Evolutionary conservation across 2,888 invertebrate species (phyloP).

Genomic region (Chouioia cunea): DNA sequence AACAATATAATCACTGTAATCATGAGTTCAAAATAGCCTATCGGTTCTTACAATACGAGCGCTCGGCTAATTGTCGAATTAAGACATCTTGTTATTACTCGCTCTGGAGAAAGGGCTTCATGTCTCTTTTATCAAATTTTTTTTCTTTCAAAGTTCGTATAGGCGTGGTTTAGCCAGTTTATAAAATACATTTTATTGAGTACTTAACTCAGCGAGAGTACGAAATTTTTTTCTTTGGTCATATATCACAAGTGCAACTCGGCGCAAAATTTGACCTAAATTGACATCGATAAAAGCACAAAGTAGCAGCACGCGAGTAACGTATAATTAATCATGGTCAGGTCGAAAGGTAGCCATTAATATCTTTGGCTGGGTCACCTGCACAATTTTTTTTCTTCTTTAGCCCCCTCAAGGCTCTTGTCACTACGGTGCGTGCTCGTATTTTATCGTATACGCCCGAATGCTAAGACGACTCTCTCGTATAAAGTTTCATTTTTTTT

Average conservation of each 20-base stretch:
- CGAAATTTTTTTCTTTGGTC: too few relatives aligned
- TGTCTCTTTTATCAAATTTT: neutral
- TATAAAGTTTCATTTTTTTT: neutral
- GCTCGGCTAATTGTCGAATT: constrained; percentile 39
- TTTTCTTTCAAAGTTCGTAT: too few relatives aligned
- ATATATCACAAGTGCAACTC: too few relatives aligned
- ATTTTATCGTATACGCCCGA: constrained; percentile 54
- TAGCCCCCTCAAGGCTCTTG: constrained; percentile 56
- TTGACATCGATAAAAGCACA: neutral
- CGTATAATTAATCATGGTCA: constrained; percentile 58
- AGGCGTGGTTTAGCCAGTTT: constrained; percentile 14
- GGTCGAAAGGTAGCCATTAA: constrained; percentile 59
- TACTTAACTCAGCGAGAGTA: too few relatives aligned
- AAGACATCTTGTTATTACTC: constrained; percentile 31
- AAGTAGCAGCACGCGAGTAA: neutral
- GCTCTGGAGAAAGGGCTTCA: neutral
- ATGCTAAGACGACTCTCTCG: constrained; percentile 15
- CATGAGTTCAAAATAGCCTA: neutral
- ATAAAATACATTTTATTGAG: too few relatives aligned
- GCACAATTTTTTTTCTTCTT: constrained; percentile 56
- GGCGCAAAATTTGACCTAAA: too few relatives aligned
- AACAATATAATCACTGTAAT: constrained; percentile 43
- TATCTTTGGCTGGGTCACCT: constrained; percentile 57
- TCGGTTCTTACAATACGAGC: neutral
- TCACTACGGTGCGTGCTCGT: constrained; percentile 54